Evolutionary conservation across 2,797 vertebrate genomes (phyloP), one percentile per base, ranked within the genome.

Genomic region (Telmatherina bonti): DNA sequence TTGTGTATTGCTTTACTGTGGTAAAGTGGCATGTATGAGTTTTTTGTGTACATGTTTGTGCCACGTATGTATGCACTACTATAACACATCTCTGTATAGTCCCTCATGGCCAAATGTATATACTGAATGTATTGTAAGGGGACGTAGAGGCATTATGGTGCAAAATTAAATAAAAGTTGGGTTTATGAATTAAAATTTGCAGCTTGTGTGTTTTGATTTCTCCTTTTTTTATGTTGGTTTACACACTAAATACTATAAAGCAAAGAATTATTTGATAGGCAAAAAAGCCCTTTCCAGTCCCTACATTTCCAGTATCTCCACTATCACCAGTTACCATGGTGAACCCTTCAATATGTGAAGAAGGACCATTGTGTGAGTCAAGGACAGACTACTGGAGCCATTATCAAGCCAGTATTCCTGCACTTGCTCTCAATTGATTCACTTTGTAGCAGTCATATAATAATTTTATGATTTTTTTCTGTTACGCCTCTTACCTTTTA

Each of bases 91-190:
- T 92, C 90, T 93, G 89, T 93, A 91, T 86, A 92, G 92, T 92
- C 89, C 91, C 91, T 91, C 86, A 88, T 91, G 92, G 92, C 93
- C 93, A 94, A 92, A 94, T 95, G 94, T 95, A 94, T 89, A 94
- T 95, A 94, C 86, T 95, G 93, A 95, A 95, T 95, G 94, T 95
- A 94, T 92, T 91, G 92, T 93, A 90, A 84, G 91, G 91, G 91
- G 93, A 92, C 83, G 62, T 87, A 72, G 91, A 93, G 91, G 84
- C 87, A 87, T 88, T 83, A 77, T 91, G 90, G 86, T 94, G 92
- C 82, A 93, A 88, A 92, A 91, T 70, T 74, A 87, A 95, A 93
- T 93, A 94, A 94, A 47, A 94, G 76, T 86, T 85, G 91, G 88
- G 54, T 84, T 94, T 92, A 97, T 67, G 95, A 95, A 84, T 95